Percentiles rank a stretch among this genome's conserved stretches.
Conservation (phyloP, 2,888 invertebrate genomes). For the Zelleria hepariella region DNA sequence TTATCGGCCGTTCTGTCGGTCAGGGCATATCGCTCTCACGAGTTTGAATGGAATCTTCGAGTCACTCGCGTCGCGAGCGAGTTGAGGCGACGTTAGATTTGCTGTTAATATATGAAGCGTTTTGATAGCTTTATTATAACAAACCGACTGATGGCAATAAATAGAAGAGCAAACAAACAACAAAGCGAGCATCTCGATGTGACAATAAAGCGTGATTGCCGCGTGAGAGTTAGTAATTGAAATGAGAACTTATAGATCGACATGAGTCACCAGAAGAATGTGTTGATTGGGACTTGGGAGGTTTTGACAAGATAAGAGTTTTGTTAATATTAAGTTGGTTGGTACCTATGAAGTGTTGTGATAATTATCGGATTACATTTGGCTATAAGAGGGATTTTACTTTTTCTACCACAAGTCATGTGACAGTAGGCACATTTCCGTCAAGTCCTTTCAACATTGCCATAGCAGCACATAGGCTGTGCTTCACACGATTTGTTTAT, state of each 20-base stretch:
- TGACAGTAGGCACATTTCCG: constrained; percentile 42
- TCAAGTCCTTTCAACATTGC: constrained; percentile 49
- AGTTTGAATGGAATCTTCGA: constrained; percentile 62
- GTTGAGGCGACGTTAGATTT: constrained; percentile 60
- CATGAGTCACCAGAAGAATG: constrained; percentile 51
- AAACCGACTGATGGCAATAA: constrained; percentile 48
- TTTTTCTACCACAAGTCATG: not conserved
- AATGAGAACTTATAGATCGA: constrained; percentile 43
- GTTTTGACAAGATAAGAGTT: not conserved
- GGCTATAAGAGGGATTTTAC: no score
- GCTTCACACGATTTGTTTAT: constrained; percentile 62
- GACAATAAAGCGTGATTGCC: constrained; percentile 67
- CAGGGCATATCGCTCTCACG: constrained; percentile 60
- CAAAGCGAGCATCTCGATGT: constrained; percentile 48
- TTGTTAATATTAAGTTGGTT: not conserved
- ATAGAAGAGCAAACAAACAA: constrained; percentile 42
- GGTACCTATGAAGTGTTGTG: not conserved
- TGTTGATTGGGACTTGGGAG: constrained; percentile 48
- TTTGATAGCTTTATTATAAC: constrained; percentile 62
- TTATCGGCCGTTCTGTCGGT: constrained; percentile 45
- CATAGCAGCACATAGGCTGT: constrained; percentile 33
- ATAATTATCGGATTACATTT: not conserved
- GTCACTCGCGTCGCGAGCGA: constrained; percentile 36
- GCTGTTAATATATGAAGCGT: constrained; percentile 58
- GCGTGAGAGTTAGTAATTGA: constrained; percentile 59